Evolutionary conservation across 2,797 vertebrate species (phyloP).

Genomic region (Propithecus deckenii): DNA sequence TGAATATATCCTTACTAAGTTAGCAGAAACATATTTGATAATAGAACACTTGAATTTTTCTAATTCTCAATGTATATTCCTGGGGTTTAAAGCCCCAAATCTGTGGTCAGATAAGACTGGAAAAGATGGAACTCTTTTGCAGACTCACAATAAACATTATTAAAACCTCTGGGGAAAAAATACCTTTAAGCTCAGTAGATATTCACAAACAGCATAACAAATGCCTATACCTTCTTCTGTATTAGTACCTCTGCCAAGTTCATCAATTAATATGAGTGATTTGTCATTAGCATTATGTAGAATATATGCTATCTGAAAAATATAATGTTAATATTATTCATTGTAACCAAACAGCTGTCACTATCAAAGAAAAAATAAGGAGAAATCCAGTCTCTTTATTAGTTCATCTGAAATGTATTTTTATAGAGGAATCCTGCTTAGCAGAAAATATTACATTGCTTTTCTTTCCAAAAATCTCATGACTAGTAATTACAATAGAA

Average conservation of each 20-base stretch:
- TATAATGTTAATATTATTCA: constrained; percentile 67
- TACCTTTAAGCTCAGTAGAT: constrained; percentile 95
- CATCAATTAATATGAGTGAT: constrained; percentile 97
- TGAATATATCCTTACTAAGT: constrained; percentile 43
- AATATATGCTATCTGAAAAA: constrained; percentile 94
- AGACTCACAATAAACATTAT: constrained; percentile 38
- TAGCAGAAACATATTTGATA: constrained; percentile 45
- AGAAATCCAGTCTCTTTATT: constrained; percentile 31
- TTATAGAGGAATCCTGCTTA: not conserved
- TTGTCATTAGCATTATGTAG: constrained; percentile 94
- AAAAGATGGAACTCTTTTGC: constrained; percentile 3
- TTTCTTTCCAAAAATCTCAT: constrained; percentile 54
- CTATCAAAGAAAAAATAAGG: constrained; percentile 33
- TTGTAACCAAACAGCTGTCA: constrained; percentile 20
- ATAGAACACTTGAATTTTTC: constrained; percentile 27
- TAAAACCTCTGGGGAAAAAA: constrained; percentile 51
- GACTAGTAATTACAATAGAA: constrained; percentile 46
- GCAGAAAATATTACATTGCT: constrained; percentile 45
- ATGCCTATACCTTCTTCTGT: constrained; percentile 98
- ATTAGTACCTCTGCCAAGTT: constrained; percentile 97
- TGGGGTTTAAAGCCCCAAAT: not conserved
- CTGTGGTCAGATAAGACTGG: not conserved
- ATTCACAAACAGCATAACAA: constrained; percentile 96
- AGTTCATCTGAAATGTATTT: constrained; percentile 56
- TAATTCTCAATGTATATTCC: constrained; percentile 16